These are phyloP conservation scores for Laspeyria flexula DNA, from an alignment of 2,888 invertebrate genomes.

Conservation along the genomic window DNA sequence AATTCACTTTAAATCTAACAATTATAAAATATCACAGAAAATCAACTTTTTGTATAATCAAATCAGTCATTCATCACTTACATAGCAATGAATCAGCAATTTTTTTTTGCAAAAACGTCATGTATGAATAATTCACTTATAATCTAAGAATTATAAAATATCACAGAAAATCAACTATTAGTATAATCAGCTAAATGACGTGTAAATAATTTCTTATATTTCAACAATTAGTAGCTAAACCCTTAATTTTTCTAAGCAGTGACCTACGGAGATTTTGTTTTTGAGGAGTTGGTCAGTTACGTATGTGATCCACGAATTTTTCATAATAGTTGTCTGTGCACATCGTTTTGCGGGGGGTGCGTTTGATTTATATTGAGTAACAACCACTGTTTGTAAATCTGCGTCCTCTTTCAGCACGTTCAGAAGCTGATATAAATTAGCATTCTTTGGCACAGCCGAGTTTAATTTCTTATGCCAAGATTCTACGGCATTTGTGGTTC, in stretches of 20 bases:
- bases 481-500: constrained; percentile 17
- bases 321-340: constrained; percentile 1
- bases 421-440: constrained; percentile 50
- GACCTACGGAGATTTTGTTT: constrained; percentile 5
- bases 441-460: constrained; percentile 42
- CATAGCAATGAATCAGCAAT: too few relatives aligned
- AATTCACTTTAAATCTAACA: neutral
- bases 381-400: constrained; percentile 16
- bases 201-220: neutral
- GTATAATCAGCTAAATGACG: neutral
- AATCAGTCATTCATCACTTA: too few relatives aligned
- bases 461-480: constrained; percentile 13
- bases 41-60: too few relatives aligned
- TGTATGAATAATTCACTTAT: too few relatives aligned
- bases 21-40: neutral
- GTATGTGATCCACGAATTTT: constrained; percentile 7
- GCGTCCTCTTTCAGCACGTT: constrained; percentile 16
- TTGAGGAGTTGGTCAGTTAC: constrained; percentile 11
- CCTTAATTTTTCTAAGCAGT: constrained; percentile 11
- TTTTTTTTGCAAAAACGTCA: too few relatives aligned
- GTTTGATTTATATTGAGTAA: constrained; percentile 2
- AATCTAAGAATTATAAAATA: too few relatives aligned
- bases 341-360: constrained; percentile 4
- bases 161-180: too few relatives aligned
- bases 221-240: too few relatives aligned